These are phyloP conservation scores for Pseudococcus viburni DNA, from an alignment of 2,888 invertebrate genomes.

Conservation along the genomic window DNA sequence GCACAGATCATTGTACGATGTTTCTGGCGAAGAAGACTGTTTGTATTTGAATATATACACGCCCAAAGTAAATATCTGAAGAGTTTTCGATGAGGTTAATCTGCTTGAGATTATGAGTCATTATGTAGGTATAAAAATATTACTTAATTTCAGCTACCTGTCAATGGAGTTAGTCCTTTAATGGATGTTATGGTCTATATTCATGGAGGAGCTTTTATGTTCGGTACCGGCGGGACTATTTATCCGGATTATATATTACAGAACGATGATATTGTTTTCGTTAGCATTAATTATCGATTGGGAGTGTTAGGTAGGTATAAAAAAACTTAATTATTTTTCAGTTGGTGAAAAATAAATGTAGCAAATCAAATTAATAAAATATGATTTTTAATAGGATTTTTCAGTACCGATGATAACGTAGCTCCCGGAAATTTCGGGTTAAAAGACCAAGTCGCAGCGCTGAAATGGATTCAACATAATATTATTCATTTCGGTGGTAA, in stretches of 20 bases:
- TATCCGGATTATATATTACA: conserved; percentile 69
- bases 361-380: background rate
- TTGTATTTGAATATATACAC: conserved; percentile 78
- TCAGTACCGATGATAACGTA: conserved; percentile 80
- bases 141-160: conserved; percentile 61
- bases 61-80: conserved; percentile 72
- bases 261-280: conserved; percentile 69
- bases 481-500: conserved; percentile 82
- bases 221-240: conserved; percentile 68
- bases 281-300: conserved; percentile 70
- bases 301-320: conserved; percentile 70
- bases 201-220: conserved; percentile 70
- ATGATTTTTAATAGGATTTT: conserved; percentile 75
- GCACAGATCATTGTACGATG: conserved; percentile 71
- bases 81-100: background rate
- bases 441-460: conserved; percentile 81
- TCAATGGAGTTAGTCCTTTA: conserved; percentile 67
- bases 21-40: conserved; percentile 79
- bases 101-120: background rate
- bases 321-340: background rate
- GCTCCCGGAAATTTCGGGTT: conserved; percentile 82
- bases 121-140: background rate
- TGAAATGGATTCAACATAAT: conserved; percentile 81
- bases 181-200: conserved; percentile 71
- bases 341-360: background rate